These are phyloP conservation scores for Lissonota sp. DNA, from an alignment of 2,888 invertebrate species.

Conservation along the genomic window DNA sequence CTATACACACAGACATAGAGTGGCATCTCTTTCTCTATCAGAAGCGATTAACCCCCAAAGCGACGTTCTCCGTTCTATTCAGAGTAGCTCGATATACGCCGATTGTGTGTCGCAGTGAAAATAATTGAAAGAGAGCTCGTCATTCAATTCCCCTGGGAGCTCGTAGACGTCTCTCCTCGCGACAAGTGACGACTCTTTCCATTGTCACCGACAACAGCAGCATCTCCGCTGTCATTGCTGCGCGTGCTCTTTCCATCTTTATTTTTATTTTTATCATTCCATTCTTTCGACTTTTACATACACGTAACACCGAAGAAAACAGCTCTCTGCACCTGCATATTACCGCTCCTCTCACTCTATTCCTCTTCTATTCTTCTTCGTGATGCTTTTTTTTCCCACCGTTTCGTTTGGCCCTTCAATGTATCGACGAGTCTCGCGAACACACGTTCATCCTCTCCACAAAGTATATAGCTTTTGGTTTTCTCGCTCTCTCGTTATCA, in stretches of 20 bases:
- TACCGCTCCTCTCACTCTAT: constrained; percentile 20
- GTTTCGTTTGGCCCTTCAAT: constrained; percentile 56
- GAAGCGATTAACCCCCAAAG: constrained; percentile 58
- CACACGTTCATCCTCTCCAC: constrained; percentile 52
- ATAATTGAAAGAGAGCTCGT: constrained; percentile 62
- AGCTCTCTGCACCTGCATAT: constrained; percentile 37
- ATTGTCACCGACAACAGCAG: constrained; percentile 52
- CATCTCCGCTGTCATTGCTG: constrained; percentile 6
- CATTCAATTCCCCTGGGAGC: constrained; percentile 57
- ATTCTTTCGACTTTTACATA: constrained; percentile 26
- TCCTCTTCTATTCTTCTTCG: constrained; percentile 9
- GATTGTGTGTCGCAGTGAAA: constrained; percentile 35
- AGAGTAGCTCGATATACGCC: constrained; percentile 14
- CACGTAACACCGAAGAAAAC: constrained; percentile 39
- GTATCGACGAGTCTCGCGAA: constrained; percentile 60
- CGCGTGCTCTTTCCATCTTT: constrained; percentile 18
- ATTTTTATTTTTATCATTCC: constrained; percentile 19
- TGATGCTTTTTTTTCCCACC: constrained; percentile 21
- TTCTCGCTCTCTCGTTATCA: constrained; percentile 6
- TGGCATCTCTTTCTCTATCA: constrained; percentile 29
- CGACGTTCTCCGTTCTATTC: constrained; percentile 49
- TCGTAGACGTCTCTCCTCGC: constrained; percentile 34
- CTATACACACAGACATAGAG: not conserved
- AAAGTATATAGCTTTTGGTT: not conserved
- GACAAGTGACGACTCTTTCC: constrained; percentile 50